Evolutionary conservation across 2,113 vertebrate genomes (phyloP), one percentile per base, ranked within the genome.

Genomic region (Rynchops niger): DNA sequence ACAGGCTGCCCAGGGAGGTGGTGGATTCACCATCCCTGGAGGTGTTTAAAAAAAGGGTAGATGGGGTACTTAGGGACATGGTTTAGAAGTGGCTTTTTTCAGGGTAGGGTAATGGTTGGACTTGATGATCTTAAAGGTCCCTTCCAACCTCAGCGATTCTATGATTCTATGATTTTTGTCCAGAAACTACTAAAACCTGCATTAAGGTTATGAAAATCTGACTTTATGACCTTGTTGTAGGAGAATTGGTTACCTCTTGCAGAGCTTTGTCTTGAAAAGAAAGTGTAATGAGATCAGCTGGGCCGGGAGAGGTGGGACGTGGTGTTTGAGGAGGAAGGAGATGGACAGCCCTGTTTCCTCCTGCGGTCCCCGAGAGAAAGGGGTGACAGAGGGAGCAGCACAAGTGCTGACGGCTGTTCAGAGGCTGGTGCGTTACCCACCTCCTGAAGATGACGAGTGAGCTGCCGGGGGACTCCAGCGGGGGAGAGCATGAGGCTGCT

Each of bases 351-450:
- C 52, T 4, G 3, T 9, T 43, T 12, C 63, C 87, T 29, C 38
- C 53, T 22, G 11, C 1, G 2, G 11, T 38, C 38, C 59, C 53
- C 4, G 0, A 12, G 26, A 58, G 36, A 58, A 18, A 13, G 1
- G 9, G 72, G 12, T 22, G 72, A 19, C 0, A 3, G 63, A 55
- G 56, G 40, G 72, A 78, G 80, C 73, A 47, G 63, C 38, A 29
- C 62, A 13, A 23, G 1, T 15, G 27, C 53, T 20, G 21, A 22
- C 3, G 12, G 34, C 36, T 1, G 1, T 9, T 69, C 11, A 9
- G 43, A 43, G 43, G 9, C 32, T 14, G 53, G 10, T 21, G 47
- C 14, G 7, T 19, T 26, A 4, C 6, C 53, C 69, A 34, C 18
- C 4, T 27, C 26, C 52, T 2, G 1, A n/a, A 20, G 32, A 2